phyloP scores from a whole-genome alignment of 2,888 invertebrate species.

The Eilema depressum region DNA sequence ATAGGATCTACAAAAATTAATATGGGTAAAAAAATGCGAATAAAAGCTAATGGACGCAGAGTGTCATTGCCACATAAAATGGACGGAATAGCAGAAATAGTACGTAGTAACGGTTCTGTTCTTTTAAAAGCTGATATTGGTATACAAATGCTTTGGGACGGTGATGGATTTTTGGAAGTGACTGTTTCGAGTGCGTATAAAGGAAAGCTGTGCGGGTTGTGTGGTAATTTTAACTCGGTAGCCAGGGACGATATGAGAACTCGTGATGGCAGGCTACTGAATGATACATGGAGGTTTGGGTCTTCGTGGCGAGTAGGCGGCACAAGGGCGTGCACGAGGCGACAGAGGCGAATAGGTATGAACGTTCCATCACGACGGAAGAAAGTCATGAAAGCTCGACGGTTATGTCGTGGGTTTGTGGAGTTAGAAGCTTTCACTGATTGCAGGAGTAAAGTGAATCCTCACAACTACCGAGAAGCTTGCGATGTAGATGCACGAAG shows the following conservation, averaged over 20 bases:
- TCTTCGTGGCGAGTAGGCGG: conserved; percentile 97
- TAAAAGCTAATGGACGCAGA: conserved; percentile 94
- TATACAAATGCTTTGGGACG: conserved; percentile 96
- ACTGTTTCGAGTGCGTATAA: conserved; percentile 91
- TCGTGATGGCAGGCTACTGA: conserved; percentile 89
- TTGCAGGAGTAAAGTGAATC: conserved; percentile 93
- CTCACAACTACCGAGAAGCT: conserved; percentile 93
- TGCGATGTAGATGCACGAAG: conserved; percentile 96
- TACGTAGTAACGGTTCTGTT: conserved; percentile 89
- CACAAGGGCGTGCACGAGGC: conserved; percentile 89
- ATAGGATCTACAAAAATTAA: conserved; percentile 92
- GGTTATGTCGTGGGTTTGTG: conserved; percentile 84
- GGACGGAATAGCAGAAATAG: conserved; percentile 87
- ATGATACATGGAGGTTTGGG: conserved; percentile 91
- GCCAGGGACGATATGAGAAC: conserved; percentile 94
- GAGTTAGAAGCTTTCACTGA: conserved; percentile 89
- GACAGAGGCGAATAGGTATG: conserved; percentile 80
- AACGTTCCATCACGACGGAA: conserved; percentile 84
- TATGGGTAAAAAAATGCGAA: conserved; percentile 94
- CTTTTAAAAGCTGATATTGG: conserved; percentile 91
- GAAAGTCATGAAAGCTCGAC: conserved; percentile 74
- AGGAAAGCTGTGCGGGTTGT: conserved; percentile 94
- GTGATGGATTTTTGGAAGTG: conserved; percentile 96
- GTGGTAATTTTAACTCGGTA: conserved; percentile 97
- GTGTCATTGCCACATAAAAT: conserved; percentile 90